phyloP scores from a whole-genome alignment of 2,113 vertebrate species.

The Poecilia latipinna region DNA sequence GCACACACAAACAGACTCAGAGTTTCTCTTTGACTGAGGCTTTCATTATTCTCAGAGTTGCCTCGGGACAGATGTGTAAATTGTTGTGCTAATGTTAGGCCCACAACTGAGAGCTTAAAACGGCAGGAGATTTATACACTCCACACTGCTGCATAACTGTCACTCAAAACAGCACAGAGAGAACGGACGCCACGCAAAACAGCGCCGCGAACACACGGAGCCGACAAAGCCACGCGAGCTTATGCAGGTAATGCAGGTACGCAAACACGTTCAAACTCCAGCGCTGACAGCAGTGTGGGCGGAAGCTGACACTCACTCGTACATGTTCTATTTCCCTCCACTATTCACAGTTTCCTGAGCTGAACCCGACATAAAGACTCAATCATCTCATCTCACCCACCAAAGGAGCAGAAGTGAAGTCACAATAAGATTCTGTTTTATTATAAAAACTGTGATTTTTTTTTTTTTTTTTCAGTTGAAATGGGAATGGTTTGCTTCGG shows the following conservation, averaged over 20 bases:
- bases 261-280: constrained; percentile 8
- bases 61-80: constrained; percentile 82
- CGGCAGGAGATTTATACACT: constrained; percentile 73
- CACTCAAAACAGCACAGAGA: constrained; percentile 64
- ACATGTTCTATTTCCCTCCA: constrained; percentile 46
- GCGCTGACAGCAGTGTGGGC: constrained; percentile 42
- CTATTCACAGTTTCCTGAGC: constrained; percentile 30
- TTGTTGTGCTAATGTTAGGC: constrained; percentile 78
- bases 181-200: constrained; percentile 31
- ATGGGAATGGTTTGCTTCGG: neutral
- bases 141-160: constrained; percentile 70
- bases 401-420: constrained; percentile 31
- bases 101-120: constrained; percentile 57
- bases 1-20: constrained; percentile 22
- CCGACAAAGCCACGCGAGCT: neutral
- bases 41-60: constrained; percentile 75
- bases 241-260: constrained; percentile 1
- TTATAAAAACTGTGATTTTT: constrained; percentile 34
- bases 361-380: constrained; percentile 39
- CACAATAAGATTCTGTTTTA: constrained; percentile 34
- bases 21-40: constrained; percentile 49
- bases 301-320: constrained; percentile 40
- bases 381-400: constrained; percentile 32
- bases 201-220: constrained; percentile 3
- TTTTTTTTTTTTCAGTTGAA: constrained; percentile 39